Conservation (phyloP, 2,797 vertebrate species). For the Sebastes umbrosus region DNA sequence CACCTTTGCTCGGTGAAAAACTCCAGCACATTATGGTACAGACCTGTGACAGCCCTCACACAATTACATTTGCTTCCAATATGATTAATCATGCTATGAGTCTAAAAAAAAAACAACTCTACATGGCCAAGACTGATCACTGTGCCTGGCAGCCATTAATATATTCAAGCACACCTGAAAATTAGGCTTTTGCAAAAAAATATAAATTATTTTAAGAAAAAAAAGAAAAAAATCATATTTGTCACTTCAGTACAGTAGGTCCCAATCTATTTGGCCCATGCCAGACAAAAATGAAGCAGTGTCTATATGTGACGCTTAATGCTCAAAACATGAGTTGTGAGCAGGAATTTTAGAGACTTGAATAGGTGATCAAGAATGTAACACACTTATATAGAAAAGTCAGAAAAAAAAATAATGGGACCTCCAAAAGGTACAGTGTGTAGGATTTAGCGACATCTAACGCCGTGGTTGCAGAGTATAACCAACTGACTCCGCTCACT, state of each 20-base stretch:
- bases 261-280: neutral
- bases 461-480: rapidly evolving
- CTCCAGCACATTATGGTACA: constrained; percentile 33
- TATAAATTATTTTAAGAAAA: neutral
- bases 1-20: constrained; percentile 40
- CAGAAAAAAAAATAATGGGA: too few relatives aligned
- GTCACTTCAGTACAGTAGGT: neutral
- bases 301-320: neutral
- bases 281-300: neutral
- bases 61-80: constrained; percentile 44
- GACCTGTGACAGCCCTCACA: constrained; percentile 34
- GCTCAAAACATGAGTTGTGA: neutral
- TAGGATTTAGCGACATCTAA: too few relatives aligned
- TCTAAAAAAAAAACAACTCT: constrained; percentile 22
- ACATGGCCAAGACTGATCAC: neutral
- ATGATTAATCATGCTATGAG: constrained; percentile 38
- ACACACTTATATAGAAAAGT: neutral
- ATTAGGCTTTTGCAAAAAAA: neutral
- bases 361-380: neutral
- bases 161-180: neutral
- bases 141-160: neutral
- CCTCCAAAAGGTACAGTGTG: too few relatives aligned
- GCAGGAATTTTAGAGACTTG: neutral
- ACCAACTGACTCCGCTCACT: too few relatives aligned
- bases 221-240: neutral